These are phyloP conservation scores for Syngnathus typhle DNA, from an alignment of 2,113 vertebrate genomes.

Conservation along the genomic window DNA sequence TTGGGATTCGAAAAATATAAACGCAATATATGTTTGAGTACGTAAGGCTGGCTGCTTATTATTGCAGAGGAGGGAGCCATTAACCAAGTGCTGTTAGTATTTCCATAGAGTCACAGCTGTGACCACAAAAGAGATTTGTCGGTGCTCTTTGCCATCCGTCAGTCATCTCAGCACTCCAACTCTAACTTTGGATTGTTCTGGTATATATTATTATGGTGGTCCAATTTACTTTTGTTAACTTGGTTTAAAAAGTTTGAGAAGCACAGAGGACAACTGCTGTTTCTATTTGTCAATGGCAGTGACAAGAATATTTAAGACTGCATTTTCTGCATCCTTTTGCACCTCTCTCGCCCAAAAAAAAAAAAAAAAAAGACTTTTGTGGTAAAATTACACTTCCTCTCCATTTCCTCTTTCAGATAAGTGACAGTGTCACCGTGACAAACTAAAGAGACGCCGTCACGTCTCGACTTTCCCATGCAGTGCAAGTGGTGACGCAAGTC, in stretches of 20 bases:
- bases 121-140: conserved; percentile 50
- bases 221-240: no score
- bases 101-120: conserved; percentile 54
- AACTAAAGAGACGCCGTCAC: neutral
- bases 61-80: neutral
- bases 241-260: neutral
- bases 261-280: neutral
- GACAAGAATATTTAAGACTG: conserved; percentile 8
- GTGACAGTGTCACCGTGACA: no score
- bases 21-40: neutral
- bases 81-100: conserved; percentile 13
- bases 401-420: neutral
- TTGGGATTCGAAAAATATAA: neutral
- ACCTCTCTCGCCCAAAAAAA: conserved; percentile 1
- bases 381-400: neutral
- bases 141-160: neutral
- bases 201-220: no score
- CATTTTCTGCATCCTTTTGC: conserved; percentile 16
- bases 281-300: no score
- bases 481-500: neutral
- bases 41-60: no score
- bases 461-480: conserved; percentile 11
- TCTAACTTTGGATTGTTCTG: neutral
- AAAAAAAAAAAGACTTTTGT: neutral
- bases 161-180: neutral